These are phyloP conservation scores for Rhopilema esculentum DNA, from an alignment of 30 jellyfish, hydroid and myxozoan species.

Conservation along the genomic window DNA sequence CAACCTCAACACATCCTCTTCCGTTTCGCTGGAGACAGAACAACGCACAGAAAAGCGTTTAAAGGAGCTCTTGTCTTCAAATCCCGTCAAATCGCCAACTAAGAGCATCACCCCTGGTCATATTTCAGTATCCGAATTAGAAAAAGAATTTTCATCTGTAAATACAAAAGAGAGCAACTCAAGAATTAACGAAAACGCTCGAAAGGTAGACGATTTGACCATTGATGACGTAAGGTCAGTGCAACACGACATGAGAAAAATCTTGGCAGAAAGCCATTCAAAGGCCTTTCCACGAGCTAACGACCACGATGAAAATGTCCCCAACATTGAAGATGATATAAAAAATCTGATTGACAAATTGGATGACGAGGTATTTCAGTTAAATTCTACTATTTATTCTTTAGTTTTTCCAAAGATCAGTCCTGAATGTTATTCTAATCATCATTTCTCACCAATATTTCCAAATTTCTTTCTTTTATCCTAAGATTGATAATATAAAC, in stretches of 20 bases:
- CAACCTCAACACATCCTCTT: neutral
- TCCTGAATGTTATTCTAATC: too few species aligned
- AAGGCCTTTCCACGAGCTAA: neutral
- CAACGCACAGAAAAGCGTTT: neutral
- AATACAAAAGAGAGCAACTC: conserved; percentile 20
- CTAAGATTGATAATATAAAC: conserved; percentile 66
- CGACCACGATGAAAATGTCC: conserved; percentile 77
- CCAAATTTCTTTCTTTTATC: neutral
- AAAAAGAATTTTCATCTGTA: conserved; percentile 22
- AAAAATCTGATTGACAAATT: conserved; percentile 81
- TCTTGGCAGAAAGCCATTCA: conserved; percentile 40
- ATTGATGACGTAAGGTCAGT: conserved; percentile 41
- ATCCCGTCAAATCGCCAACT: neutral
- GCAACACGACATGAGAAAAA: conserved; percentile 47
- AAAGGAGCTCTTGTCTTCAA: neutral
- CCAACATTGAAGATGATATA: conserved; percentile 73
- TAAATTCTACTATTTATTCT: neutral
- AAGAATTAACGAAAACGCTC: conserved; percentile 24
- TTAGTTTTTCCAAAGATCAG: too few species aligned
- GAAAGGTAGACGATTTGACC: conserved; percentile 20
- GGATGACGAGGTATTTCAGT: conserved; percentile 74
- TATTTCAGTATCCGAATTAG: conserved; percentile 24
- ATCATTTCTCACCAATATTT: too few species aligned
- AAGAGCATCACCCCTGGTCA: neutral
- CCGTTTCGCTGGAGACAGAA: neutral